Evolutionary conservation across 2,113 vertebrate species (phyloP).

Genomic region (Rhea pennata): DNA sequence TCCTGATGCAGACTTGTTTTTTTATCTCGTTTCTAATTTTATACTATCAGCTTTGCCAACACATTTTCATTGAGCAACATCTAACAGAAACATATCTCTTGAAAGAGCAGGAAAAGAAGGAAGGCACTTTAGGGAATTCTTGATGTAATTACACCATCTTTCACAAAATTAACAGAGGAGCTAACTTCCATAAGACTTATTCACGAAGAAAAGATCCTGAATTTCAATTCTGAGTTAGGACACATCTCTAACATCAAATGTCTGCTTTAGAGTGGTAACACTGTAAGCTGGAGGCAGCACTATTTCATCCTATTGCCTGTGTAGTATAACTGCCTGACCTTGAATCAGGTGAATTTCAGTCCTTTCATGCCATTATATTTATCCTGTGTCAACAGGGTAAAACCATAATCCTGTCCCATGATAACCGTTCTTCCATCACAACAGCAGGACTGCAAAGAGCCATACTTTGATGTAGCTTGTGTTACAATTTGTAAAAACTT

Average conservation of each 20-base stretch:
- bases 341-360: neutral
- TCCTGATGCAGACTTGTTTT: neutral
- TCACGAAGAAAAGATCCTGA: neutral
- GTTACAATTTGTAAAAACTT: neutral
- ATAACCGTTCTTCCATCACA: neutral
- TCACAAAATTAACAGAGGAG: slow-evolving; percentile 11
- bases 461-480: rapidly evolving
- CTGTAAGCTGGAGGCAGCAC: neutral
- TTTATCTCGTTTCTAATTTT: slow-evolving; percentile 31
- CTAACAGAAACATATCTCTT: neutral
- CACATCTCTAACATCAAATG: neutral
- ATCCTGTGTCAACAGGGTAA: neutral
- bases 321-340: neutral
- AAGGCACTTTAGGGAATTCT: neutral
- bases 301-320: neutral
- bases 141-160: slow-evolving; percentile 15
- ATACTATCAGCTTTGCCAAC: neutral
- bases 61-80: neutral
- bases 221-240: neutral
- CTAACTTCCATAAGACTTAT: slow-evolving; percentile 6
- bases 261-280: neutral
- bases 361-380: neutral
- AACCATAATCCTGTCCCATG: neutral
- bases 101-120: neutral
- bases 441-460: neutral